Evolutionary conservation across 2,113 vertebrate genomes (phyloP), one percentile per base, ranked within the genome.

Genomic region (Camarhynchus parvulus): DNA sequence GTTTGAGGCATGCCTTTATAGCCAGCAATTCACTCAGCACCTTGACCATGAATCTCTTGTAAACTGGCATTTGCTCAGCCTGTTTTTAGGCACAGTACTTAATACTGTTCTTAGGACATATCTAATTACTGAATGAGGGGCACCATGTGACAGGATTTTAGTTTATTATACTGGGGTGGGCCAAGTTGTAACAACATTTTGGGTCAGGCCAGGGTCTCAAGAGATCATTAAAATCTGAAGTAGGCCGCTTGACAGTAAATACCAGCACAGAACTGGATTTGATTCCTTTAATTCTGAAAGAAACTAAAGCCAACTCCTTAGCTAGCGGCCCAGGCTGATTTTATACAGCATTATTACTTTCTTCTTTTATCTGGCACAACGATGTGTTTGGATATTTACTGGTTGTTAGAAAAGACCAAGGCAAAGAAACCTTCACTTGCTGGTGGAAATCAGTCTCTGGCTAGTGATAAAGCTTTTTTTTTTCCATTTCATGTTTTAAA

Each of bases 181-280:
- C 92, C 68, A 92, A 88, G 79, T 87, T 81, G 63, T 90, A 88
- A 77, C 79, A 96, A 93, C 85, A 92, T 75, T 93, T 90, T 92
- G 85, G 79, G 82, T 95, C 82, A 93, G 90, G 47, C 68, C 50
- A 83, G n/a, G 75, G 94, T 70, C 90, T 94, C 91, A 86, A 94
- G 93, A 94, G 92, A 88, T 86, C 82, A 78, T 95, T 97, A 95
- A 95, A 94, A 88, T 80, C 61, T 88, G 87, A 91, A 94, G 79
- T 70, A 92, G 85, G n/a, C 68, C 82, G 92, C 90, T 95, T 80
- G 68, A 96, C 64, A n/a, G 79, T 92, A 91, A 96, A 95, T 92
- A 80, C 79, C 72, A 63, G 59, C 2, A 3, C 63, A 88, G 67
- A 83, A 88, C 39, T 91, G 76, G 79, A 83, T 92, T 62, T 80